These are phyloP conservation scores for Catotricha subobsoleta DNA, from an alignment of 2,888 invertebrate species.

Conservation along the genomic window DNA sequence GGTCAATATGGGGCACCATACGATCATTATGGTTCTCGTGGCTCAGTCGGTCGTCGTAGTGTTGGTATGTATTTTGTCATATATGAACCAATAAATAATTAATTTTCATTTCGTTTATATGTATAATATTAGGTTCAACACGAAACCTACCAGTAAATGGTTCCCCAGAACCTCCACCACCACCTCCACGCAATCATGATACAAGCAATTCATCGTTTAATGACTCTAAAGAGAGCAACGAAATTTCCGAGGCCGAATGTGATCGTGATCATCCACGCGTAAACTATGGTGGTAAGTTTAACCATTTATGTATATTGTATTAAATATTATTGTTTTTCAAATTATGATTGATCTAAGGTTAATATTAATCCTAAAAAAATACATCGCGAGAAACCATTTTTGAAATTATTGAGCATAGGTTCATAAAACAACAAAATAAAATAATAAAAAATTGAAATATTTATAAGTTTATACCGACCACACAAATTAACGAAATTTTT, in stretches of 20 bases:
- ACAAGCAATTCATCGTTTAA: slow-evolving; percentile 67
- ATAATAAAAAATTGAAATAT: background rate
- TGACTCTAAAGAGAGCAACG: slow-evolving; percentile 86
- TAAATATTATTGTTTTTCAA: background rate
- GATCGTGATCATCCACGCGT: slow-evolving; percentile 63
- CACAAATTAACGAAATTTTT: background rate
- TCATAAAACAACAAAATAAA: too few relatives aligned
- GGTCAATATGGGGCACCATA: slow-evolving; percentile 64
- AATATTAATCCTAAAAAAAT: too few relatives aligned
- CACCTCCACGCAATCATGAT: slow-evolving; percentile 69
- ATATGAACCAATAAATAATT: too few relatives aligned
- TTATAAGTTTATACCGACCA: background rate
- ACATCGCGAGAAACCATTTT: too few relatives aligned
- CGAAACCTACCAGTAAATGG: slow-evolving; percentile 32
- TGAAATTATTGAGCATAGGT: too few relatives aligned
- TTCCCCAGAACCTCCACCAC: slow-evolving; percentile 50
- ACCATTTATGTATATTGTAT: background rate
- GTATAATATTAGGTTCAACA: slow-evolving; percentile 22
- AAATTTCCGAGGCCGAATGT: slow-evolving; percentile 85
- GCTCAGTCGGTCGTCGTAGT: slow-evolving; percentile 54
- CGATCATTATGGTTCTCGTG: slow-evolving; percentile 76
- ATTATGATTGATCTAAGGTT: background rate
- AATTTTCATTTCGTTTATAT: too few relatives aligned
- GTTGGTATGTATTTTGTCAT: slow-evolving; percentile 31
- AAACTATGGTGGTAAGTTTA: slow-evolving; percentile 64